These are phyloP conservation scores for Trididemnum miniatum DNA, from an alignment of 23 tunicate species.

Conservation along the genomic window DNA sequence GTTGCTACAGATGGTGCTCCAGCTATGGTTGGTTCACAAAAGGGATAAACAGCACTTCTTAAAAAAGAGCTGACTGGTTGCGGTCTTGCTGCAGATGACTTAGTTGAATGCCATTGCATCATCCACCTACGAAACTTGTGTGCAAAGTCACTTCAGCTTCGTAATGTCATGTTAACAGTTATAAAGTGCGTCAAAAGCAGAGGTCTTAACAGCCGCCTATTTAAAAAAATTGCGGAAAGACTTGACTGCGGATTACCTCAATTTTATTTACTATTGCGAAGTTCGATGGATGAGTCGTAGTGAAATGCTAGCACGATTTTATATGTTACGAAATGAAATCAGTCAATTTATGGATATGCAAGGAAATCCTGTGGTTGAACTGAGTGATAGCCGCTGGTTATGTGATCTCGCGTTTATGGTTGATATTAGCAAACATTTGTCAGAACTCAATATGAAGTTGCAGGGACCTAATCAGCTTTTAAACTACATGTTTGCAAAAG, in stretches of 20 bases:
- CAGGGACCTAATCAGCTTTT: constrained; percentile 65
- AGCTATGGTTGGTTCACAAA: constrained; percentile 74
- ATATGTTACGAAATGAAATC: constrained; percentile 39
- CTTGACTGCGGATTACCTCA: constrained; percentile 47
- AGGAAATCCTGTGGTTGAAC: constrained; percentile 57
- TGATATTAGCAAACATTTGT: constrained; percentile 54
- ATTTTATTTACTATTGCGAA: constrained; percentile 47
- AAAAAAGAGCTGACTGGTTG: constrained; percentile 63
- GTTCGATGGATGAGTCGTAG: constrained; percentile 71
- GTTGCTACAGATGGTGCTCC: constrained; percentile 73
- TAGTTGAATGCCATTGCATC: constrained; percentile 45
- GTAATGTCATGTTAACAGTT: constrained; percentile 55
- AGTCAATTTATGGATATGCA: constrained; percentile 21
- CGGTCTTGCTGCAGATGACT: constrained; percentile 51
- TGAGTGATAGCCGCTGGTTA: constrained; percentile 47
- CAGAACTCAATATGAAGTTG: constrained; percentile 42
- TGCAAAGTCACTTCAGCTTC: constrained; percentile 63
- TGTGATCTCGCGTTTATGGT: constrained; percentile 67
- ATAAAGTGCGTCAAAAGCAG: constrained; percentile 73
- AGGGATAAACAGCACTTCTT: constrained; percentile 52
- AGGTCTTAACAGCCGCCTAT: constrained; percentile 62
- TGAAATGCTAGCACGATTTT: constrained; percentile 46
- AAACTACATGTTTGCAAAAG: constrained; percentile 53
- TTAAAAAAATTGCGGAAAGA: constrained; percentile 54
- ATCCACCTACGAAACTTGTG: constrained; percentile 60